phyloP scores from a whole-genome alignment of 1,140 invertebrate genomes.

The Anastatus disparis region DNA sequence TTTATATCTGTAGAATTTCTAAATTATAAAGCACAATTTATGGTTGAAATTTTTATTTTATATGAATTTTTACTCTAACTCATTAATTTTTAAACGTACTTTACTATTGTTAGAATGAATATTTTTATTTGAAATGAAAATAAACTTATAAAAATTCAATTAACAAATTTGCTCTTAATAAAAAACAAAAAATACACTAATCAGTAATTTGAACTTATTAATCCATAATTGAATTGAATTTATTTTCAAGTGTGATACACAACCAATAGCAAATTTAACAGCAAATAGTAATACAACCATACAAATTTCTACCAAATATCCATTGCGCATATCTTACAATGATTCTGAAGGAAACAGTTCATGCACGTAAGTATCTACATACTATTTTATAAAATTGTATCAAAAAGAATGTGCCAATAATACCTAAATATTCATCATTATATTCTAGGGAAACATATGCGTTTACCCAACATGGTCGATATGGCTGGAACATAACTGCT shows the following conservation, averaged over 20 bases:
- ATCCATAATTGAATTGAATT: no score
- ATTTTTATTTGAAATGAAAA: no score
- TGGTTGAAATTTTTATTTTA: background rate
- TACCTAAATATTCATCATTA: constrained; percentile 16
- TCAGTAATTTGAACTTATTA: no score
- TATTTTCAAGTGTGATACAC: constrained; percentile 60
- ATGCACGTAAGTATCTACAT: constrained; percentile 57
- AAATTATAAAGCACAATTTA: background rate
- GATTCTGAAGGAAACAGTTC: constrained; percentile 15
- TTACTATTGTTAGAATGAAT: no score
- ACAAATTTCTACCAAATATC: constrained; percentile 63
- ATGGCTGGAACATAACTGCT: constrained; percentile 67
- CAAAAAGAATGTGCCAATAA: no score
- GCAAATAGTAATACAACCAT: constrained; percentile 57
- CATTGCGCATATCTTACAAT: constrained; percentile 58
- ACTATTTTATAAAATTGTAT: background rate
- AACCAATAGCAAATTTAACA: constrained; percentile 52
- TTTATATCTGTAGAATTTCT: background rate
- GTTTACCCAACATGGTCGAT: constrained; percentile 67
- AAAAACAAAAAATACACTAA: no score
- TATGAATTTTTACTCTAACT: no score
- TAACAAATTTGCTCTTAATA: no score
- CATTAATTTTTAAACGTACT: no score
- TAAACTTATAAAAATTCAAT: no score
- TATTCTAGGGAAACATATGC: constrained; percentile 53